These are phyloP conservation scores for Hypanus sabinus DNA, from an alignment of 2,113 vertebrate species.

Conservation along the genomic window DNA sequence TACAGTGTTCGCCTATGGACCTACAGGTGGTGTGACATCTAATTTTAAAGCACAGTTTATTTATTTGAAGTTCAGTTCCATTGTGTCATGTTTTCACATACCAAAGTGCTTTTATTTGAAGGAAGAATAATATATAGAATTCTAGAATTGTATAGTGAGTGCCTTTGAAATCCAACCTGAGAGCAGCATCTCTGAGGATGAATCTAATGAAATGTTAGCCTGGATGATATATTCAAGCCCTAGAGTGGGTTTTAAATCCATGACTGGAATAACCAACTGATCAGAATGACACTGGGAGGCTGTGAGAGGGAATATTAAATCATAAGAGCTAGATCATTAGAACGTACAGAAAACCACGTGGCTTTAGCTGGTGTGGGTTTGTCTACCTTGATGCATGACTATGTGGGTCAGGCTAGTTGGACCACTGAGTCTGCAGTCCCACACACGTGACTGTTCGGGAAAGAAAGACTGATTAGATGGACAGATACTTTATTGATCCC, in stretches of 20 bases:
- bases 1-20: constrained; percentile 52
- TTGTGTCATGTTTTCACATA: background rate
- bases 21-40: constrained; percentile 52
- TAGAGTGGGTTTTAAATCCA: background rate
- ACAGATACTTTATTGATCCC: too few relatives aligned
- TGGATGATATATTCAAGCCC: background rate
- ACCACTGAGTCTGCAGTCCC: background rate
- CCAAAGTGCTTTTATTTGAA: background rate
- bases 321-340: background rate
- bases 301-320: background rate
- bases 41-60: background rate
- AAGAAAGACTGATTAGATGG: background rate
- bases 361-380: background rate
- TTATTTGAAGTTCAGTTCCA: background rate
- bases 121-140: background rate
- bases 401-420: background rate
- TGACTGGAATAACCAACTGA: background rate
- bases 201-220: background rate
- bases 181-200: background rate
- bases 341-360: background rate
- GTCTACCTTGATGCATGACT: background rate
- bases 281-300: background rate
- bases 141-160: background rate
- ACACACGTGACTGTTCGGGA: background rate
- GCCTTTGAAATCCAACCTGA: background rate